Evolutionary conservation across 2,888 invertebrate genomes (phyloP), one percentile per base, ranked within the genome.

Genomic region (Crocallis elinguaria): DNA sequence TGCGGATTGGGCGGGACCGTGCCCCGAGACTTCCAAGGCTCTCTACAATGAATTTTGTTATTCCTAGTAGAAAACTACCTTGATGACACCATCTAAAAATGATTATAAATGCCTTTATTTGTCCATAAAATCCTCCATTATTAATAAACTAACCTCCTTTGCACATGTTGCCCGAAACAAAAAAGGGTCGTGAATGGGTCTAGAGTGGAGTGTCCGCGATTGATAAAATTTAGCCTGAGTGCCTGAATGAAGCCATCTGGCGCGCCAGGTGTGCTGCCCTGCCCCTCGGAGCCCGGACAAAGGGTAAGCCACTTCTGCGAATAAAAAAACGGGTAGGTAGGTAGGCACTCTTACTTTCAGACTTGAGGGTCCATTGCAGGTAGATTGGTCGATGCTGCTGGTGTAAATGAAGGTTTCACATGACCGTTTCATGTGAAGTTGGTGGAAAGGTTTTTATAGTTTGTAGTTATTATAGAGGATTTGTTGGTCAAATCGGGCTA

Each of bases 241-340:
- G 19, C 13, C 37, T 86, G 84, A 89, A 88, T 89, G 86, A 79
- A 67, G 66, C 64, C 86, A 86, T 84, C 86, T 86, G 85, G 73
- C 75, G 55, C 64, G 82, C 82, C 89, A 88, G 88, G 88, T 89
- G 88, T 51, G 73, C 50, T 66, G 11, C n/a, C 17, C 13, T 16
- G 30, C 19, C 62, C 70, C 71, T 71, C 69, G 65, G 57, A 17
- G 50, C 51, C 57, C 71, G 73, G 65, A 77, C 81, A 80, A 80
- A 79, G 77, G 78, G 69, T 71, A 62, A 65, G 70, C 68, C 67
- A 71, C 68, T 76, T 69, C 67, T 69, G 69, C 73, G 64, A 72
- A 71, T 59, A 60, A 60, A 60, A 57, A 65, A 60, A 56, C 25
- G 21, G 33, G 32, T 50, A 32, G 43, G 48, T 42, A 51, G 50